Percentiles rank a stretch among this genome's conserved stretches.
These are phyloP conservation scores for Brachionus asplanchnoidis DNA, from an alignment of 1,140 invertebrate genomes.

Conservation along the genomic window DNA sequence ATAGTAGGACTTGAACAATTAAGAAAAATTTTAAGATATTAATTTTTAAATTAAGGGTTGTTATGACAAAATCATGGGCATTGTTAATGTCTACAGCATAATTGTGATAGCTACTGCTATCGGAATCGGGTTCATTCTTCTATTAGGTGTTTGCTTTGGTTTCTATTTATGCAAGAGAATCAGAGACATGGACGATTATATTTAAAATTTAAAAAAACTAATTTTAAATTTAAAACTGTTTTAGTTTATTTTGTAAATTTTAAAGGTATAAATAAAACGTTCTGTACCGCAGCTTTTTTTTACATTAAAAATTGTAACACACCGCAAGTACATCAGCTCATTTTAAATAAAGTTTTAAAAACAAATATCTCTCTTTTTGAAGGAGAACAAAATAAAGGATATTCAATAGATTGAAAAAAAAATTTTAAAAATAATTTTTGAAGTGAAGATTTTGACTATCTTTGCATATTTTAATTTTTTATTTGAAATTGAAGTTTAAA, in stretches of 20 bases:
- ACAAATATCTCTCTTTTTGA: too few relatives aligned
- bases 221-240: background rate
- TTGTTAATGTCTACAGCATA: background rate
- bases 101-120: background rate
- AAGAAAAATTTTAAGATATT: background rate
- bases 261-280: background rate
- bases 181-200: conserved; percentile 28
- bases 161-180: conserved; percentile 38
- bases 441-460: too few relatives aligned
- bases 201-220: background rate
- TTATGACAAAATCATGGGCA: conserved; percentile 13
- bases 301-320: background rate
- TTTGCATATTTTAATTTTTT: too few relatives aligned
- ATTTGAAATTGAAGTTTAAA: too few relatives aligned
- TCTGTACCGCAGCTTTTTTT: background rate
- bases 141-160: conserved; percentile 12
- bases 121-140: background rate
- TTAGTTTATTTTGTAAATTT: background rate
- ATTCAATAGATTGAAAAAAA: too few relatives aligned
- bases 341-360: too few relatives aligned
- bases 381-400: too few relatives aligned
- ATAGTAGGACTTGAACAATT: background rate
- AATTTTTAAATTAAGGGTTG: background rate
- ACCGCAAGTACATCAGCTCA: too few relatives aligned
- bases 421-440: too few relatives aligned